Conservation (phyloP, 2,113 vertebrate genomes). For the Suricata suricatta region DNA sequence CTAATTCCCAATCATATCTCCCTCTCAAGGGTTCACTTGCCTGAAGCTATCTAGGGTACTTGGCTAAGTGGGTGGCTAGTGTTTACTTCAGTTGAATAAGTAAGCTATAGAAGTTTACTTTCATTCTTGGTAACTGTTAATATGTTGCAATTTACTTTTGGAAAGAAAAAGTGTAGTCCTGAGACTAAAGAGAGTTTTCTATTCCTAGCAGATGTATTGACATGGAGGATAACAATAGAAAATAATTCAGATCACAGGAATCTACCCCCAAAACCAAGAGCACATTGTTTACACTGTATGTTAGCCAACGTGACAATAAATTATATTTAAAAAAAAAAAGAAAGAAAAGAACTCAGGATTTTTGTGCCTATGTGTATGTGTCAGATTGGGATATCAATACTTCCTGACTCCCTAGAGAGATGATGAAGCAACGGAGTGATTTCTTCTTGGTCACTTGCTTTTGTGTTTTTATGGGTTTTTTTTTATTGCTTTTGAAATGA, state of each 20-base stretch:
- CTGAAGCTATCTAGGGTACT: background rate
- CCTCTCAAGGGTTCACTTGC: background rate
- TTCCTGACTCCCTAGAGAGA: background rate
- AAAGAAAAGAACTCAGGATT: background rate
- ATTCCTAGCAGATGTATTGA: background rate
- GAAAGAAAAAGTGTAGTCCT: background rate
- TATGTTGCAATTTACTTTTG: background rate
- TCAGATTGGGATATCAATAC: background rate
- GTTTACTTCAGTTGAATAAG: background rate
- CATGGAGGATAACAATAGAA: background rate
- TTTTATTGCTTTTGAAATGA: conserved; percentile 51
- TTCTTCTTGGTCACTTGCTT: conserved; percentile 36
- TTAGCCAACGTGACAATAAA: too few relatives aligned
- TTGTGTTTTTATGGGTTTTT: too few relatives aligned
- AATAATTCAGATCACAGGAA: background rate
- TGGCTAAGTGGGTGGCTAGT: background rate
- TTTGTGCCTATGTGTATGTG: background rate
- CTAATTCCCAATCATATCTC: background rate
- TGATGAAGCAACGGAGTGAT: background rate
- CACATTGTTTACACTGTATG: too few relatives aligned
- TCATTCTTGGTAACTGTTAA: background rate
- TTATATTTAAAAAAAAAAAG: too few relatives aligned
- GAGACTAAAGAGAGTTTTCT: background rate
- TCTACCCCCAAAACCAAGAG: too few relatives aligned
- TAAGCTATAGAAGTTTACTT: background rate